Base-by-base conservation (phyloP, 2,888 invertebrate genomes). In the Latrodectus elegans region DNA sequence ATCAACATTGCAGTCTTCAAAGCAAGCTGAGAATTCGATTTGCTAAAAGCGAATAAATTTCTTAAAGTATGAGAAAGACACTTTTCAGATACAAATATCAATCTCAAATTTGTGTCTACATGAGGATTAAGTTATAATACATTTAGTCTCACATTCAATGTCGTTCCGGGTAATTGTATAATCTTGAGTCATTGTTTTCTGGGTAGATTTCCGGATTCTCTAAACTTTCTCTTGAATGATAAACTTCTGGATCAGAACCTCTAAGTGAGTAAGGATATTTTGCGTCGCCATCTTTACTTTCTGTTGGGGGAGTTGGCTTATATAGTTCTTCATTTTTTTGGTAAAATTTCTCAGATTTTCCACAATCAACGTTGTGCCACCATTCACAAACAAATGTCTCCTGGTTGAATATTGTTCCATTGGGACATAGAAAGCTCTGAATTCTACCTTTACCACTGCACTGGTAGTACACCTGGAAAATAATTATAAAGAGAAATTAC, bases 331-430 rank as follows among this genome's bases (percentile, higher is more conserved):
- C 76, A 60, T 89, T 89, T 53, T 79, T 79, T 1, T 17, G 55
- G 67, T 68, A 89, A 14, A 77, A 68, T 51, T 89, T 74, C n/a
- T 88, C 89, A n/a, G 89, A 87, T 49, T 87, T 84, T 0, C 38
- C 55, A 67, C 89, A 89, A 55, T 89, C 80, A 0, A 89, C 89
- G 49, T 89, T 89, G 17, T 89, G 81, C 89, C 89, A 89, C 89
- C 89, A 89, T 84, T 89, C 89, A 52, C 89, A 89, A 10, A 89
- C 89, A 72, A 89, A 89, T 14, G 89, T 85, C 52, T 38, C 51
- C 49, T 89, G 89, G 51, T 89, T 89, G 76, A 87, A 89, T 12
- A 89, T 71, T 12, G 89, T 89, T 8, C 89, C 89, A 72, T 89
- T 89, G 1, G 89, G 89, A n/a, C 89, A 89, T 1, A 89, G 78